These are phyloP conservation scores for Entomobrya proxima DNA, from an alignment of 2,888 invertebrate species.

Conservation along the genomic window DNA sequence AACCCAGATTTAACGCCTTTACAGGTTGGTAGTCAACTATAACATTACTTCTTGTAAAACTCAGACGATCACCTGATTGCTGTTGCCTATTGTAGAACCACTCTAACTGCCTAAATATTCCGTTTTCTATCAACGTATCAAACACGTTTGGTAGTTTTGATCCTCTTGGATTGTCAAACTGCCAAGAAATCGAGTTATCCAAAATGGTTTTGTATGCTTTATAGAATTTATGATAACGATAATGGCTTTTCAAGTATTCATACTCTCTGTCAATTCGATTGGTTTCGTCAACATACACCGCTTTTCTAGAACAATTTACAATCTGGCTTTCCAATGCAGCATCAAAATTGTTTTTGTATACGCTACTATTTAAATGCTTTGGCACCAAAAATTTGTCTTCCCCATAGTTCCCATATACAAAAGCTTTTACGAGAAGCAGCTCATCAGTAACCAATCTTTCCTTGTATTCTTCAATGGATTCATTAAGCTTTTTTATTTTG, in stretches of 20 bases:
- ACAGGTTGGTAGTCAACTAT: background rate
- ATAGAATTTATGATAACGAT: background rate
- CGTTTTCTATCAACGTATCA: background rate
- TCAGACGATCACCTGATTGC: background rate
- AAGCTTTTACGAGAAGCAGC: background rate
- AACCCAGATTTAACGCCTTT: background rate
- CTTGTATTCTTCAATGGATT: too few relatives aligned
- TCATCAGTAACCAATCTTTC: too few relatives aligned
- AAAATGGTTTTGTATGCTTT: background rate
- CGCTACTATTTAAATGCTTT: background rate
- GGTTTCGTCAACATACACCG: background rate
- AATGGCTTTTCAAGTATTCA: background rate
- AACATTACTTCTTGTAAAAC: background rate
- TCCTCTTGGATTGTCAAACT: background rate
- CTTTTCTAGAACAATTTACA: background rate
- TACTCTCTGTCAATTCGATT: background rate
- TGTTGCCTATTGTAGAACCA: background rate
- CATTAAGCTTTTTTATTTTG: too few relatives aligned
- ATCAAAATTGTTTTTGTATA: background rate
- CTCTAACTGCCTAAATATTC: background rate
- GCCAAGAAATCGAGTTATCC: background rate
- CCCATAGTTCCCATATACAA: background rate
- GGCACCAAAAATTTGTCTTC: background rate
- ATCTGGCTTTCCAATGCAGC: background rate
- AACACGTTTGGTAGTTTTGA: background rate